Evolutionary conservation across 2,113 vertebrate genomes (phyloP).

Genomic region (Ageneiosus marmoratus): DNA sequence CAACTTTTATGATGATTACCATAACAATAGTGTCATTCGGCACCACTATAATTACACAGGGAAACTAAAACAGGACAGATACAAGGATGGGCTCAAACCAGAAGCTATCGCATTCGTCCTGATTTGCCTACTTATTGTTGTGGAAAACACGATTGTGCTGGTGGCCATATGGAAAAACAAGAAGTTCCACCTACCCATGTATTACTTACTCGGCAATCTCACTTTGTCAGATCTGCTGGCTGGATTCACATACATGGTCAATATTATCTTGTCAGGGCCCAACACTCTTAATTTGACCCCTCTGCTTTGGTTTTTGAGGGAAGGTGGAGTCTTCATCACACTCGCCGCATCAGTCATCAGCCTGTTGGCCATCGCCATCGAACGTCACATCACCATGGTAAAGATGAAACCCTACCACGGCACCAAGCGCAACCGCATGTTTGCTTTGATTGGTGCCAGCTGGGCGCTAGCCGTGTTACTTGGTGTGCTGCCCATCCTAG

Average conservation of each 20-base stretch:
- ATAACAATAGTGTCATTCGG: slow-evolving; percentile 73
- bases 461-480: slow-evolving; percentile 80
- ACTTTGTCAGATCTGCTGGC: slow-evolving; percentile 87
- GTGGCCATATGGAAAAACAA: slow-evolving; percentile 84
- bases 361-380: slow-evolving; percentile 86
- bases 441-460: slow-evolving; percentile 76
- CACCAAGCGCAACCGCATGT: slow-evolving; percentile 75
- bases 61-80: slow-evolving; percentile 78
- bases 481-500: slow-evolving; percentile 81
- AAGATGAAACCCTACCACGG: slow-evolving; percentile 77
- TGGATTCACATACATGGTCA: slow-evolving; percentile 83
- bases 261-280: slow-evolving; percentile 83
- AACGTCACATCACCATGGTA: slow-evolving; percentile 86
- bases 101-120: slow-evolving; percentile 76
- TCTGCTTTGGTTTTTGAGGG: slow-evolving; percentile 83
- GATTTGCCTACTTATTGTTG: slow-evolving; percentile 82
- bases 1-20: slow-evolving; percentile 72
- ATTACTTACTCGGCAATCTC: slow-evolving; percentile 86
- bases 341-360: slow-evolving; percentile 85
- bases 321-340: slow-evolving; percentile 87
- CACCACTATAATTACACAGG: slow-evolving; percentile 86
- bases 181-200: slow-evolving; percentile 90
- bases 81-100: slow-evolving; percentile 74
- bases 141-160: slow-evolving; percentile 86
- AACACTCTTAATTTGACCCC: slow-evolving; percentile 83